Base-by-base conservation (phyloP, 2,113 vertebrate genomes). In the Pterocles burchelli region DNA sequence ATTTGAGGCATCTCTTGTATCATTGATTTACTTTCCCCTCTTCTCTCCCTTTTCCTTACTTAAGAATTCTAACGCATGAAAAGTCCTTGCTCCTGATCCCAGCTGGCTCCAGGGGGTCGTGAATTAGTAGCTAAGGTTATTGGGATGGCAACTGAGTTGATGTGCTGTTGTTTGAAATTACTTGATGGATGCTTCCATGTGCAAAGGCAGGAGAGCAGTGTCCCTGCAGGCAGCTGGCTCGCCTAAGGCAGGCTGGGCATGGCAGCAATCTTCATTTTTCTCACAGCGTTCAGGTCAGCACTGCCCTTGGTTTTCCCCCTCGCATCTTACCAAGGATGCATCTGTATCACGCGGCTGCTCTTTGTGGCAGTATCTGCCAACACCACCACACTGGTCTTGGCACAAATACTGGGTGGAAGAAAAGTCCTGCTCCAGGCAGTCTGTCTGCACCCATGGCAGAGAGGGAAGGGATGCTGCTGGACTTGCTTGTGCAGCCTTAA, bases 361-460 rank as follows among this genome's bases (percentile, higher is more conserved):
- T 51, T 55, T 11, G 4, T 1, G 6, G 15, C 48, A 13, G 20
- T 4, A 1, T 10, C 66, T 70, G 36, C 59, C 58, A 36, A 14
- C 22, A 12, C 19, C 17, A 24, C n/a, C 13, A 0, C 0, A 0
- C 45, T 29, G 48, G 2, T 28, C 28, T 19, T 6, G 36, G 34
- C 22, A 10, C 43, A 33, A 31, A 59, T 2, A 28, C 18, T 8
- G 2, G 11, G 1, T 61, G 31, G 67, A 28, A 61, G 13, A 22
- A 14, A 54, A 65, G 8, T 15, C 28, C 54, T 62, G 62, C 29
- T 82, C 10, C 3, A 16, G 33, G 36, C 45, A 58, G 63, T 11
- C 43, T 58, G 15, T 17, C 61, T 58, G 4, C 10, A 9, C 21
- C 21, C 26, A 3, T 5, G 22, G 13, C 2, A 4, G 17, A 68